Percentiles rank a stretch among this genome's conserved stretches.
These are phyloP conservation scores for Hirtodrosophila alboralis DNA, from an alignment of 2,888 invertebrate genomes.

Conservation along the genomic window DNA sequence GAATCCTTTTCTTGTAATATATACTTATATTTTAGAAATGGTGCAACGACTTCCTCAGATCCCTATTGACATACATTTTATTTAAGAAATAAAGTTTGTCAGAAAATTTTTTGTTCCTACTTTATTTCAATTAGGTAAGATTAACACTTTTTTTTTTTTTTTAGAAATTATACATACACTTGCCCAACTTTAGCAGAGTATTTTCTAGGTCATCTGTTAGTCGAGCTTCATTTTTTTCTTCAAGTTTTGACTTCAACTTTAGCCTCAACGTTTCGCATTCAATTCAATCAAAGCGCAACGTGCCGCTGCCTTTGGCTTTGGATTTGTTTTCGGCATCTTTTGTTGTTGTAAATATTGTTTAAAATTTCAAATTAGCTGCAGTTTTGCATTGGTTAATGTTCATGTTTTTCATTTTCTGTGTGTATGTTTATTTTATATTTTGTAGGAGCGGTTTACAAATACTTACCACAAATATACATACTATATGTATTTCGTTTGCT, in stretches of 20 bases:
- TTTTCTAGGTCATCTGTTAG: conserved; percentile 1
- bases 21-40: too few relatives aligned
- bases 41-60: too few relatives aligned
- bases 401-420: conserved; percentile 46
- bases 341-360: conserved; percentile 67
- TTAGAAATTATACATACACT: too few relatives aligned
- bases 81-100: too few relatives aligned
- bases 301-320: conserved; percentile 56
- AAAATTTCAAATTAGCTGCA: conserved; percentile 75
- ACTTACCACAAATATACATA: too few relatives aligned
- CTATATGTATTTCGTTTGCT: not conserved
- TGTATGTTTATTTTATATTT: conserved; percentile 4
- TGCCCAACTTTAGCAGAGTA: too few relatives aligned
- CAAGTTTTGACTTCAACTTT: conserved; percentile 36
- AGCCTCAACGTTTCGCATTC: conserved; percentile 60
- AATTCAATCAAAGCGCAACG: conserved; percentile 77
- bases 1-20: too few relatives aligned
- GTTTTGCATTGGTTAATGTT: conserved; percentile 56
- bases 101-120: too few relatives aligned
- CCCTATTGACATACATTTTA: too few relatives aligned
- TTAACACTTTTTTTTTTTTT: too few relatives aligned
- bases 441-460: conserved; percentile 38
- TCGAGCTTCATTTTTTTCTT: not conserved
- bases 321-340: conserved; percentile 72
- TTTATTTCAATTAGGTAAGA: too few relatives aligned